Evolutionary conservation across 2,888 invertebrate genomes (phyloP), one percentile per base, ranked within the genome.

Genomic region (Deilephila elpenor): DNA sequence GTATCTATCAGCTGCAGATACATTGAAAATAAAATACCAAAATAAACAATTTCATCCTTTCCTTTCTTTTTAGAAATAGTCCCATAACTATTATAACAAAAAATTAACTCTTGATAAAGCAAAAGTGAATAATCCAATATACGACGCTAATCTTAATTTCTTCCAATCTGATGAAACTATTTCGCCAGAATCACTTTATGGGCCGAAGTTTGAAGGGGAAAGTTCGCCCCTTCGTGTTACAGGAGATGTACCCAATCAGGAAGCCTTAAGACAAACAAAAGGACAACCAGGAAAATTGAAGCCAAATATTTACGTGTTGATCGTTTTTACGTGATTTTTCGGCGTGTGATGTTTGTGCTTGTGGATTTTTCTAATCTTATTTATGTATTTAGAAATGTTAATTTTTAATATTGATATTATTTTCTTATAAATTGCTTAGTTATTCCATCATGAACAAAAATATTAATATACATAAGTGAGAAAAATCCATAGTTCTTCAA

Each of bases 211-310:
- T 59, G n/a, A 44, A 37, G 20, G 19, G 44, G 59, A 37, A 70
- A 70, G 44, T 73, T 73, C 29, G 34, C 56, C 53, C 29, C 64
- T 51, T 44, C 25, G 73, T 67, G 44, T 70, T 73, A 32, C 37
- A 14, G 60, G 70, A 32, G 70, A 20, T 29, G 44, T 59, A 59
- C 59, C 67, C 67, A 73, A 67, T 73, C 59, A 70, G 37, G 56
- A 67, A 70, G 29, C 14, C 44, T 19, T 44, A 25, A 25, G 44
- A 29, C n/a, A 71, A 5, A n/a, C 25, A 59, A 59, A 71, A 34
- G 51, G 71, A 71, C 37, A 71, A 44, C n/a, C 8, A 7, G 34
- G n/a, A 19, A 51, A 14, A 17, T 61, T 19, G 19, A 44, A 71
- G 29, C 29, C 25, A 61, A 60, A 59, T 60, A 71, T 71, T 71